Evolutionary conservation across 2,888 invertebrate genomes (phyloP).

Genomic region (Polymixis flavicincta): DNA sequence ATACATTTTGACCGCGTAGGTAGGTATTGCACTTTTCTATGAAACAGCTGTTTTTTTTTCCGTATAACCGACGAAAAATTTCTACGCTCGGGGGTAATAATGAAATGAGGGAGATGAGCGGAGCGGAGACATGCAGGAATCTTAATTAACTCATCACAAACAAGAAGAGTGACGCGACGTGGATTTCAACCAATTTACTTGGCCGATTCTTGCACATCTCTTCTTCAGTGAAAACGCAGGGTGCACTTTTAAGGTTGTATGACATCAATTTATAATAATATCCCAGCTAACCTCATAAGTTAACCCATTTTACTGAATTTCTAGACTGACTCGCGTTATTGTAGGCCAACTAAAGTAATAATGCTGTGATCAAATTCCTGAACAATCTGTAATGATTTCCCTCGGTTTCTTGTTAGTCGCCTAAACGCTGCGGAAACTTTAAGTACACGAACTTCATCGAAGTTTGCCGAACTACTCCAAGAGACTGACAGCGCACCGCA

Average conservation of each 20-base stretch:
- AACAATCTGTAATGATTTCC: constrained; percentile 54
- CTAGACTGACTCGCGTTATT: constrained; percentile 1
- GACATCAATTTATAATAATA: not conserved
- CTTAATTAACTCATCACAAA: not conserved
- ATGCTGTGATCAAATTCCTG: constrained; percentile 36
- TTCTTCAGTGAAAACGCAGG: no score
- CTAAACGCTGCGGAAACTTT: constrained; percentile 53
- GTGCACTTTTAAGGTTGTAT: not conserved
- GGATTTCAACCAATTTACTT: not conserved
- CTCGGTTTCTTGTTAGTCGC: constrained; percentile 56
- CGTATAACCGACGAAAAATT: no score
- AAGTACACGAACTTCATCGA: constrained; percentile 64
- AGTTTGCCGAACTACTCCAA: constrained; percentile 65
- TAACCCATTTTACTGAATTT: not conserved
- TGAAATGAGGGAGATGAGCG: not conserved
- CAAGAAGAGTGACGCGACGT: not conserved
- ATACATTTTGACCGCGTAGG: no score
- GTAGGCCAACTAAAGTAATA: constrained; percentile 2
- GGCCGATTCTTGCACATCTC: not conserved
- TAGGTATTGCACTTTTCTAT: no score
- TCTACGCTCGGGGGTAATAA: no score
- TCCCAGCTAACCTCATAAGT: not conserved
- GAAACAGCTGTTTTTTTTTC: no score
- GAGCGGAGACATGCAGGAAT: not conserved
- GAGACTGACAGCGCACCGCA: constrained; percentile 63